Conservation (phyloP, 2,113 vertebrate species). For the Ivindomyrus marchei region DNA sequence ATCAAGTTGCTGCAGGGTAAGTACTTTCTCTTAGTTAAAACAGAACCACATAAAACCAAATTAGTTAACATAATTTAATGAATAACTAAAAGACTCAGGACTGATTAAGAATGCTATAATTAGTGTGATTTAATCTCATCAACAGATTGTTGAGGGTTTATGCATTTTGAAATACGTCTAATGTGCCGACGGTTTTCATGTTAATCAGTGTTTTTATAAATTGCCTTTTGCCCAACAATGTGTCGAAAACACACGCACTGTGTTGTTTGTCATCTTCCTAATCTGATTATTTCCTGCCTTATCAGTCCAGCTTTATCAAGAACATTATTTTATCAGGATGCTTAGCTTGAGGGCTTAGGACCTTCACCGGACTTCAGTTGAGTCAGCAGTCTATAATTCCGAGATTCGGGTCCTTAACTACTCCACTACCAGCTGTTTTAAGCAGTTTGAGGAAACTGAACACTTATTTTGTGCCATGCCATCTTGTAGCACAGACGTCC, state of each 20-base stretch:
- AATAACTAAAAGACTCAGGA: not conserved
- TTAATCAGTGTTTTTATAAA: not conserved
- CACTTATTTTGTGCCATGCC: not conserved
- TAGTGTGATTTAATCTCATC: not conserved
- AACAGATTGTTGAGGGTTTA: not conserved
- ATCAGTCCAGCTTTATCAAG: not conserved
- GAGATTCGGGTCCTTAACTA: not conserved
- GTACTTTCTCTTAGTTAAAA: not conserved
- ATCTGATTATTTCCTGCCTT: not conserved
- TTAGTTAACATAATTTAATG: not conserved
- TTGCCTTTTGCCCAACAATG: not conserved
- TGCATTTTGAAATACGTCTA: not conserved
- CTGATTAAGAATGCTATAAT: not conserved
- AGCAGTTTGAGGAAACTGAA: not conserved
- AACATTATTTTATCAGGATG: not conserved
- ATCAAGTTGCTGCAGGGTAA: not conserved
- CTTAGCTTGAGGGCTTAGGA: not conserved
- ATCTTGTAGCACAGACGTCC: constrained; percentile 13
- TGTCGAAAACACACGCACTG: not conserved
- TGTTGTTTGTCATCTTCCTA: not conserved
- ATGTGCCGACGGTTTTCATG: not conserved
- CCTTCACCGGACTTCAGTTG: not conserved
- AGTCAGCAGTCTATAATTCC: not conserved
- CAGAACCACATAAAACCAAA: not conserved
- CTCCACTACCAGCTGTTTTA: not conserved